Conservation (phyloP, 2,888 invertebrate genomes). For the Aspidapion aeneum region DNA sequence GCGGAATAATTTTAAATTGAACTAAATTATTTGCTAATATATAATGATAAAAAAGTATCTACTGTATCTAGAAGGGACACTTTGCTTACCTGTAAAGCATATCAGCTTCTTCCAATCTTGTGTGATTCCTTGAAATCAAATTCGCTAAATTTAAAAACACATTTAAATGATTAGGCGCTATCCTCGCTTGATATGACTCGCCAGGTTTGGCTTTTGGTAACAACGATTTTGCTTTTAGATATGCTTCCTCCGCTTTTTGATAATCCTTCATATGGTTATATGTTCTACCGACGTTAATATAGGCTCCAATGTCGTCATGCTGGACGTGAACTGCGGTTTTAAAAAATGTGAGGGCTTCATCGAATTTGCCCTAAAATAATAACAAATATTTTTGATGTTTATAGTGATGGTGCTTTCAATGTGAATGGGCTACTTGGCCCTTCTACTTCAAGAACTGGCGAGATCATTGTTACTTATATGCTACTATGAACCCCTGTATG, state of each 20-base stretch:
- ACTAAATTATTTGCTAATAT: too few relatives aligned
- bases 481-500: too few relatives aligned
- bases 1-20: too few relatives aligned
- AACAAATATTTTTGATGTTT: too few relatives aligned
- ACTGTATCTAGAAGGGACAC: too few relatives aligned
- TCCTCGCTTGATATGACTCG: slow-evolving; percentile 82
- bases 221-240: slow-evolving; percentile 83
- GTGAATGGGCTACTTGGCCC: too few relatives aligned
- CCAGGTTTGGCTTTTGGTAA: slow-evolving; percentile 90
- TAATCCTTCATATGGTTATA: slow-evolving; percentile 88
- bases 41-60: too few relatives aligned
- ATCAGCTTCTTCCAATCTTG: slow-evolving; percentile 91
- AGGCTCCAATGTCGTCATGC: slow-evolving; percentile 83
- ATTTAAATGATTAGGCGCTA: slow-evolving; percentile 56
- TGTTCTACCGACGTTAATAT: slow-evolving; percentile 92
- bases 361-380: slow-evolving; percentile 17
- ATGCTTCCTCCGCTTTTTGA: slow-evolving; percentile 89
- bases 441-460: too few relatives aligned
- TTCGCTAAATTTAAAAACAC: slow-evolving; percentile 95
- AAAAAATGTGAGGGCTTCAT: slow-evolving; percentile 85
- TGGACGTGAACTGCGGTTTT: slow-evolving; percentile 91
- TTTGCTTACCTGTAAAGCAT: slow-evolving; percentile 74
- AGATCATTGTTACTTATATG: too few relatives aligned
- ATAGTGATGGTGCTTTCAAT: too few relatives aligned
- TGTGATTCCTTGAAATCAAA: slow-evolving; percentile 88